Conservation (phyloP, 1,140 invertebrate species). For the Orius insidiosus region DNA sequence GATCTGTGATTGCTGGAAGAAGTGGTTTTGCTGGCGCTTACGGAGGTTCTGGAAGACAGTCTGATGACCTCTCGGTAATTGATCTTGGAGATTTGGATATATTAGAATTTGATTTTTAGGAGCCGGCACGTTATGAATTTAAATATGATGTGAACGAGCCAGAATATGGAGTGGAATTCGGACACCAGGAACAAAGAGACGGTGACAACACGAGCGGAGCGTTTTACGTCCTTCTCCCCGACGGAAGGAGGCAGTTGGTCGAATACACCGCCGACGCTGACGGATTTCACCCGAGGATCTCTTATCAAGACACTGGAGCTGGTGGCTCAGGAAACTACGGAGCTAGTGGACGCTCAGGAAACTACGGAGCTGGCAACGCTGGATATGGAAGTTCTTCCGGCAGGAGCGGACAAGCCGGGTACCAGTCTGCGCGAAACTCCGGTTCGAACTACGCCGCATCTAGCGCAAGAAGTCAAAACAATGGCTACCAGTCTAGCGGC, state of each 20-base stretch:
- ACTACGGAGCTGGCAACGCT: too few species aligned
- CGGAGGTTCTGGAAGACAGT: too few species aligned
- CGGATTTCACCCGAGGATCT: constrained; percentile 63
- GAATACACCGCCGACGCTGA: constrained; percentile 63
- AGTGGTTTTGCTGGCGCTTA: too few species aligned
- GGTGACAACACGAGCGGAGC: constrained; percentile 58
- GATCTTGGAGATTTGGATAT: too few species aligned
- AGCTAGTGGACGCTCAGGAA: neutral
- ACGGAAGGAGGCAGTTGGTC: constrained; percentile 68
- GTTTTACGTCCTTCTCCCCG: constrained; percentile 68
- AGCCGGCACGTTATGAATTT: constrained; percentile 70
- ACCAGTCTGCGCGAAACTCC: too few species aligned
- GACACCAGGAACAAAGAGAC: constrained; percentile 62
- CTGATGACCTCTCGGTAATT: too few species aligned
- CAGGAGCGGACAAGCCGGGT: too few species aligned
- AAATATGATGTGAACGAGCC: constrained; percentile 65
- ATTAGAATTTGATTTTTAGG: constrained; percentile 29
- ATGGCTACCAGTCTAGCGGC: too few species aligned
- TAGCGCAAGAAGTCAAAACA: too few species aligned
- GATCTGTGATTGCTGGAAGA: too few species aligned
- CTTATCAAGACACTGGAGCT: constrained; percentile 30
- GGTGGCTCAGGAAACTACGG: constrained; percentile 4
- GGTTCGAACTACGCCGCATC: too few species aligned
- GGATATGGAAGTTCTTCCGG: too few species aligned
- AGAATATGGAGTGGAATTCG: constrained; percentile 53